Percentiles rank a stretch among this genome's conserved stretches.
phyloP scores from a whole-genome alignment of 1,140 invertebrate species.

The Drosophila punjabiensis region DNA sequence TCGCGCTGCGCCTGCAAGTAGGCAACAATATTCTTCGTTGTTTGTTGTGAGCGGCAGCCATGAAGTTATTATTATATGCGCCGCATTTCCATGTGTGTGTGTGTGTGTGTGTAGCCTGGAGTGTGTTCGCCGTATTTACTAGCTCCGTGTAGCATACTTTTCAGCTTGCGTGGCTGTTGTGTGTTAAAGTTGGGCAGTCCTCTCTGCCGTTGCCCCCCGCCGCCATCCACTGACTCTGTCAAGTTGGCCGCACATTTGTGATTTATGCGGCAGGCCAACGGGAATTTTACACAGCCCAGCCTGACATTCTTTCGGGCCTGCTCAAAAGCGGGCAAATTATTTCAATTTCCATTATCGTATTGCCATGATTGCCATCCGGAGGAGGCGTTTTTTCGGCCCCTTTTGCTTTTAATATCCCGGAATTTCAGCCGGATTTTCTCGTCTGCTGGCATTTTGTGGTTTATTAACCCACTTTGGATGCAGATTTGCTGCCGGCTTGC shows the following conservation, averaged over 20 bases:
- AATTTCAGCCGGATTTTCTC: constrained; percentile 55
- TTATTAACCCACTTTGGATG: constrained; percentile 72
- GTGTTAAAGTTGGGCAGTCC: constrained; percentile 74
- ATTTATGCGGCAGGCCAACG: constrained; percentile 68
- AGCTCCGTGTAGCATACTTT: constrained; percentile 69
- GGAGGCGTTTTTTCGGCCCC: constrained; percentile 22
- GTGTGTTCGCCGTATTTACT: constrained; percentile 60
- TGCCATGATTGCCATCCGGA: constrained; percentile 62
- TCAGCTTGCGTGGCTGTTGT: constrained; percentile 78
- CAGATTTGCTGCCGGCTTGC: constrained; percentile 25
- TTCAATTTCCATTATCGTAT: constrained; percentile 83
- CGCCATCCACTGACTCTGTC: constrained; percentile 49
- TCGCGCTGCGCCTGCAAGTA: constrained; percentile 66
- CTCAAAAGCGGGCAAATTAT: constrained; percentile 80
- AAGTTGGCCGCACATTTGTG: constrained; percentile 73
- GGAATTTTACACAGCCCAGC: constrained; percentile 48
- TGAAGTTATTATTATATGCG: constrained; percentile 76
- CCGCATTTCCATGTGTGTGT: constrained; percentile 32
- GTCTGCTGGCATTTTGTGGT: constrained; percentile 52
- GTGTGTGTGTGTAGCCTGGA: constrained; percentile 36
- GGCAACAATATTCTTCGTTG: constrained; percentile 76
- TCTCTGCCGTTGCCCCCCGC: constrained; percentile 14
- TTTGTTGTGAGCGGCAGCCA: constrained; percentile 56
- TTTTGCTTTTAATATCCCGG: constrained; percentile 52
- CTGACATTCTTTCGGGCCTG: constrained; percentile 45